Percentiles rank a stretch among this genome's conserved stretches.
phyloP scores from a whole-genome alignment of 2,888 invertebrate genomes.

The Girardia tigrina region DNA sequence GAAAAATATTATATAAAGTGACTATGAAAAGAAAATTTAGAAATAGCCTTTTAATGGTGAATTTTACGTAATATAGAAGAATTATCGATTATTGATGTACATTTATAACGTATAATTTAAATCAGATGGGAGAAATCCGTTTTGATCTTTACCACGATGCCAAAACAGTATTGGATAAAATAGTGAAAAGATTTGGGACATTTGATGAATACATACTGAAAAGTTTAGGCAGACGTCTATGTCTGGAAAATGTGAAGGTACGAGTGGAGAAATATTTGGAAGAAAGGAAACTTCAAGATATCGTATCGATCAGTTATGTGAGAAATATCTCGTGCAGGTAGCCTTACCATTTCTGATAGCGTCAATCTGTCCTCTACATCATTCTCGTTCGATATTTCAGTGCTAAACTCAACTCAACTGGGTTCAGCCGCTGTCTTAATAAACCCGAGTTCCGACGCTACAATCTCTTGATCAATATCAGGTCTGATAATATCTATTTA shows the following conservation, averaged over 20 bases:
- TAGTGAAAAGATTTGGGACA: conserved; percentile 42
- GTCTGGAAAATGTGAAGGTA: conserved; percentile 42
- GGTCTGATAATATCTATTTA: conserved; percentile 44
- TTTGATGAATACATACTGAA: conserved; percentile 42
- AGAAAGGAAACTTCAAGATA: conserved; percentile 40
- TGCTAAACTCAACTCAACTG: conserved; percentile 47
- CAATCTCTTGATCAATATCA: conserved; percentile 44
- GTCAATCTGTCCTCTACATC: background rate
- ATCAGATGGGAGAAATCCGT: conserved; percentile 41
- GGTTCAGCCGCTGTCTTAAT: conserved; percentile 40
- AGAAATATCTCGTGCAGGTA: background rate
- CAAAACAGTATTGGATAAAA: conserved; percentile 42
- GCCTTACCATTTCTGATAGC: background rate
- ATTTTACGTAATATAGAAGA: no score
- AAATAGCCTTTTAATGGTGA: no score
- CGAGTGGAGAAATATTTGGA: conserved; percentile 42
- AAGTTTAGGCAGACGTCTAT: conserved; percentile 42
- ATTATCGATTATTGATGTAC: no score
- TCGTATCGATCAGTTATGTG: background rate
- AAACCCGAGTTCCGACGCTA: conserved; percentile 45
- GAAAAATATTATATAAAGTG: no score
- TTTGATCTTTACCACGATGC: conserved; percentile 44
- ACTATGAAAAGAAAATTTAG: no score
- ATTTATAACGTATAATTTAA: no score
- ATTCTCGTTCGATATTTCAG: conserved; percentile 39